Base-by-base conservation (phyloP, 2,113 vertebrate species). In the Xerus inauris region DNA sequence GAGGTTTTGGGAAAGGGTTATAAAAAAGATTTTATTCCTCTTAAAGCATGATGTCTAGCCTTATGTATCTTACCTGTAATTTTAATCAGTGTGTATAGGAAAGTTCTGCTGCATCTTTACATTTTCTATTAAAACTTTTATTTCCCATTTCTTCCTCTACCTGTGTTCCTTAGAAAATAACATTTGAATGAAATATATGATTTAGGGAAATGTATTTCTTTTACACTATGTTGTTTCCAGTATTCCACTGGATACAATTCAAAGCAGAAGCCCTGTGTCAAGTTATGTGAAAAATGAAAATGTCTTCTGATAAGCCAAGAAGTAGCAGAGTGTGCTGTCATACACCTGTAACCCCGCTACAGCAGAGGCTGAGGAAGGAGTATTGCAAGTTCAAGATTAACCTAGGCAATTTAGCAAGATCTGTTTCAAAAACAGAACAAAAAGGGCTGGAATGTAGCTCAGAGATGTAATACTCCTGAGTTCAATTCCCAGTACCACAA, bases 1-100 rank as follows among this genome's bases (percentile, higher is more conserved):
- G 57, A 96, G 32, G 38, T 89, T 97, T 97, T 73, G 77, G 65
- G 94, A 97, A 87, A 84, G 35, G 79, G 86, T 40, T 80, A 69
- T 91, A 87, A 85, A 89, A 96, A 87, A 11, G 8, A 62, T 96
- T 97, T 35, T 12, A 4, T 54, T 89, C 32, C 69, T 79, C 57
- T 81, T 88, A 45, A 87, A 95, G 11, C 17, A 1, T 80, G 87
- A 47, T 81, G 30, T 95, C 64, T 83, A 30, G 42, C 24, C 17
- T 87, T 84, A 42, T 11, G 7, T 87, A 20, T 83, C 38, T 92
- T 89, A n/a, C 8, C 12, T 95, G 14, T 84, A 85, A 90, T 82
- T 87, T 85, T 49, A 85, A 42, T 93, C 32, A 71, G 38, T 79
- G 16, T 38, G 10, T 28, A 57, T 2, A 14, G 91, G 30, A 83